These are phyloP conservation scores for Tor tambroides DNA, from an alignment of 2,113 vertebrate genomes.

Conservation along the genomic window DNA sequence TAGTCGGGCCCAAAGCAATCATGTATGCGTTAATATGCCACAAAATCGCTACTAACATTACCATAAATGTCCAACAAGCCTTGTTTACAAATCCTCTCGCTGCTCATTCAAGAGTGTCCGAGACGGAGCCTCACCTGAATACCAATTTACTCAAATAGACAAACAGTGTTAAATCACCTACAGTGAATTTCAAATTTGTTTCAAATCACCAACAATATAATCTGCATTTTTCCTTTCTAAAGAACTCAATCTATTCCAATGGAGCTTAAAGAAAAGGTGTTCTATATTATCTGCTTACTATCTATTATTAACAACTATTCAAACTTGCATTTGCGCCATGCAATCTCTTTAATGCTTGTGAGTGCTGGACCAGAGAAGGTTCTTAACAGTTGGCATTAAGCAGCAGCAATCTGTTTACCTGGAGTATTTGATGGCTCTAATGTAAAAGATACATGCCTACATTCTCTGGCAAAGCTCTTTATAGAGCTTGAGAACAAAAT, in stretches of 20 bases:
- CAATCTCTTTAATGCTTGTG: slow-evolving; percentile 2
- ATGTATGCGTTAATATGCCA: not conserved
- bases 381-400: not conserved
- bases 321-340: not conserved
- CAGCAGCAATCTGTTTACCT: not conserved
- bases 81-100: not conserved
- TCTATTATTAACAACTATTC: not conserved
- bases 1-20: slow-evolving; percentile 6
- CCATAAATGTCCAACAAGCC: slow-evolving; percentile 18
- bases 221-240: not conserved
- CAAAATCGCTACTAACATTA: not conserved
- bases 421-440: not conserved
- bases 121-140: slow-evolving; percentile 4
- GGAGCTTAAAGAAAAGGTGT: not conserved
- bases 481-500: not conserved
- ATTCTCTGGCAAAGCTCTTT: slow-evolving; percentile 18
- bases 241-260: not conserved
- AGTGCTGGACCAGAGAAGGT: not conserved
- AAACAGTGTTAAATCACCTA: slow-evolving; percentile 4
- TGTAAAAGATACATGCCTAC: not conserved
- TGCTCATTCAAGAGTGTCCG: not conserved
- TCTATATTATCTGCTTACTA: not conserved
- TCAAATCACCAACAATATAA: not conserved
- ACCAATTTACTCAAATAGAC: not conserved
- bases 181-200: not conserved